Conservation (phyloP, 2,797 vertebrate genomes). For the Gadopsis marmoratus region DNA sequence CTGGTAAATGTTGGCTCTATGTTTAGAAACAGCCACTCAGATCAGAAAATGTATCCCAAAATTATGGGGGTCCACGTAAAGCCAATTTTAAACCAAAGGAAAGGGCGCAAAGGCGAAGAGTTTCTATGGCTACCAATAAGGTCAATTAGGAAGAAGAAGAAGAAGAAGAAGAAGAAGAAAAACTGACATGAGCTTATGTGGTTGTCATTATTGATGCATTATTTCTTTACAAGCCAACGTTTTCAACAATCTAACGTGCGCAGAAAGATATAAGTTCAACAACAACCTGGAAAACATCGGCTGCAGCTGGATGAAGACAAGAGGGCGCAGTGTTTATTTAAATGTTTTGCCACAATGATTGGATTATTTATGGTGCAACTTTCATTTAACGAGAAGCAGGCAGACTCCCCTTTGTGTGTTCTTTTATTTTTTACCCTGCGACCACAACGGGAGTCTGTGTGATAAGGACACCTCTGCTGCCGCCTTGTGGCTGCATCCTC, state of each 20-base stretch:
- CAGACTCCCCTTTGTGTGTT: neutral
- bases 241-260: conserved; percentile 4
- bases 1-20: neutral
- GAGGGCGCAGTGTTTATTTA: conserved; percentile 50
- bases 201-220: conserved; percentile 13
- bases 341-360: conserved; percentile 49
- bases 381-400: conserved; percentile 58
- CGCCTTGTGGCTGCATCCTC: conserved; percentile 46
- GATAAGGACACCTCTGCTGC: conserved; percentile 54
- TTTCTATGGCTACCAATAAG: neutral
- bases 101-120: neutral
- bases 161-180: neutral
- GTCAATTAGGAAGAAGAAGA: neutral
- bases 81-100: neutral
- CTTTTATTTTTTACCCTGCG: neutral
- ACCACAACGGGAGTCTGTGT: neutral
- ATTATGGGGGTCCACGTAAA: neutral
- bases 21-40: neutral
- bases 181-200: neutral
- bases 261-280: conserved; percentile 20
- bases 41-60: neutral
- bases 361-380: conserved; percentile 65
- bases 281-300: conserved; percentile 9
- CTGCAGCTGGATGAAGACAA: conserved; percentile 31
- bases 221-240: conserved; percentile 12